These are phyloP conservation scores for Apantesis nais DNA, from an alignment of 2,888 invertebrate genomes.

Conservation along the genomic window DNA sequence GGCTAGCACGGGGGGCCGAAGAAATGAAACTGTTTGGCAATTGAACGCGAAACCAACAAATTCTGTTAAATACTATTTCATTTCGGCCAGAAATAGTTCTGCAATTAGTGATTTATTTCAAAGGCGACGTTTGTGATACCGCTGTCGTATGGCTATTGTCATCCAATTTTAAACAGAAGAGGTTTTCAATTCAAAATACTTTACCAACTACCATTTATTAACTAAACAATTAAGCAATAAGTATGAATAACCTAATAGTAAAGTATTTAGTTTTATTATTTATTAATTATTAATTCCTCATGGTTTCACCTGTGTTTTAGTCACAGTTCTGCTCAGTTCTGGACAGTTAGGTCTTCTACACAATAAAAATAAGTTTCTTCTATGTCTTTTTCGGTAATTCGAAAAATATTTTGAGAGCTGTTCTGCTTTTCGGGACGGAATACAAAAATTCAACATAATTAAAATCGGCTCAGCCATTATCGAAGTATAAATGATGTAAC, in stretches of 20 bases:
- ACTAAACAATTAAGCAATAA: neutral
- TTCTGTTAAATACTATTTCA: constrained; percentile 61
- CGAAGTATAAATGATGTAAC: no score
- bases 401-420: no score
- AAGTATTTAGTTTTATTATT: neutral
- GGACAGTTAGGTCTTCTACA: no score
- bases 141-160: constrained; percentile 10
- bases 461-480: no score
- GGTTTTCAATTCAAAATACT: neutral
- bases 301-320: neutral
- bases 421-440: no score
- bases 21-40: constrained; percentile 78
- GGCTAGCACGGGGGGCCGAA: constrained; percentile 66
- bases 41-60: constrained; percentile 69
- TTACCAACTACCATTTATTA: no score
- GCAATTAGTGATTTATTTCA: constrained; percentile 25
- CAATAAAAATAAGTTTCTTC: no score
- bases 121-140: constrained; percentile 44
- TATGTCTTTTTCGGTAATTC: no score
- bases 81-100: constrained; percentile 37
- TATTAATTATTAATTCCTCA: neutral
- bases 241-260: neutral
- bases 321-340: neutral
- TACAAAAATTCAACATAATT: no score
- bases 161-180: neutral